A percentile compares a stretch with the other conserved stretches of the same genome.
These are phyloP conservation scores for Bombus breviceps DNA, from an alignment of 1,140 invertebrate species.

Conservation along the genomic window DNA sequence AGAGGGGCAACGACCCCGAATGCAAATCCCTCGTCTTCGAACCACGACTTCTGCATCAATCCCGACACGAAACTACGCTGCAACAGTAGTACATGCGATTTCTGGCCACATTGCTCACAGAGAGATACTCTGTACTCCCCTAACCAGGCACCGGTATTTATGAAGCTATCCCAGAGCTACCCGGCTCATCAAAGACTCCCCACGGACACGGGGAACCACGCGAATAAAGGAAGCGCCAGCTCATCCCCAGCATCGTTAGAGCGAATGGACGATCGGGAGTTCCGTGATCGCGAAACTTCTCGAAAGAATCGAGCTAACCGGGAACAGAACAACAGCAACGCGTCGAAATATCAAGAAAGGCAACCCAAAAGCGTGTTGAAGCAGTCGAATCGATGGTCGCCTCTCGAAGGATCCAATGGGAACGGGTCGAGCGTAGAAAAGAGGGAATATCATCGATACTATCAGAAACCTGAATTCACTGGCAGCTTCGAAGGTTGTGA, in stretches of 20 bases:
- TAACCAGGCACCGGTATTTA: constrained; percentile 74
- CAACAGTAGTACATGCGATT: constrained; percentile 83
- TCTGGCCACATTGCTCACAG: constrained; percentile 84
- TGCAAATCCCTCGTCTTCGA: constrained; percentile 63
- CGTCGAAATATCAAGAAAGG: constrained; percentile 60
- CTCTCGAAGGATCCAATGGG: constrained; percentile 50
- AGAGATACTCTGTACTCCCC: constrained; percentile 78
- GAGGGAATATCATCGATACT: constrained; percentile 56
- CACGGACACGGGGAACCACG: constrained; percentile 63
- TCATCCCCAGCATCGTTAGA: constrained; percentile 78
- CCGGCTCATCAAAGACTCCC: constrained; percentile 81
- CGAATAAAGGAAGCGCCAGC: constrained; percentile 73
- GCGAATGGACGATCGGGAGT: constrained; percentile 74
- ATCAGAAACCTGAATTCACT: constrained; percentile 61
- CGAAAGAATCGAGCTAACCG: constrained; percentile 59
- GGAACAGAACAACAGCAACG: constrained; percentile 53
- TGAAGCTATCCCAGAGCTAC: constrained; percentile 84
- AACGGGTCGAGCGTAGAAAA: constrained; percentile 67
- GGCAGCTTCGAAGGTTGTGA: constrained; percentile 61
- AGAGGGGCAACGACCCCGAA: constrained; percentile 82
- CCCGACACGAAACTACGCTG: constrained; percentile 79
- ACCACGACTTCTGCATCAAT: constrained; percentile 69
- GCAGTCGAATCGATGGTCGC: constrained; percentile 58
- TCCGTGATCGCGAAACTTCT: constrained; percentile 55
- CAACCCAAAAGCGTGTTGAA: constrained; percentile 72